These are phyloP conservation scores for Cantharis flavilabris DNA, from an alignment of 2,888 invertebrate genomes.

Conservation along the genomic window DNA sequence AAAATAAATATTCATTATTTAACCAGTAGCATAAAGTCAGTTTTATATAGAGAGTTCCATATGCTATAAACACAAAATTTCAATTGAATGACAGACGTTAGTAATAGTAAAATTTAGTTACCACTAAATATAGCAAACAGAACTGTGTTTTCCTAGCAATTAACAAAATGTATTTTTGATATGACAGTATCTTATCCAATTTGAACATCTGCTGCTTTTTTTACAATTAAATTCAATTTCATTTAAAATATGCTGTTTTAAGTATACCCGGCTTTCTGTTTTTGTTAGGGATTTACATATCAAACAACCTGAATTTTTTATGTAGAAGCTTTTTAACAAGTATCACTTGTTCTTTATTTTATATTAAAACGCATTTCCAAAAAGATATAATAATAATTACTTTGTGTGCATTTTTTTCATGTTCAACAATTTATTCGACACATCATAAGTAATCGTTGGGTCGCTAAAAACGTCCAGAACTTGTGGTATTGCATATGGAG, in stretches of 20 bases:
- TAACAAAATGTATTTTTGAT: conserved; percentile 47
- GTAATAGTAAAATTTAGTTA: conserved; percentile 43
- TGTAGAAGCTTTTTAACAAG: not conserved
- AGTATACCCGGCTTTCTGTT: not conserved
- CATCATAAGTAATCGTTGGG: conserved; percentile 36
- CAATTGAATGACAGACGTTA: conserved; percentile 42
- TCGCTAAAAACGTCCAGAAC: conserved; percentile 32
- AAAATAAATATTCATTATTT: conserved; percentile 48
- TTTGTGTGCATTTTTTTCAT: not conserved
- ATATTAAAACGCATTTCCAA: not conserved
- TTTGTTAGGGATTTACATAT: conserved; percentile 29
- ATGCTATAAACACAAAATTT: conserved; percentile 44
- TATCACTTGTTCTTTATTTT: not conserved
- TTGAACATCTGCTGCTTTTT: conserved; percentile 46
- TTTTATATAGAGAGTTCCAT: conserved; percentile 43
- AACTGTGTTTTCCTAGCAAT: conserved; percentile 49
- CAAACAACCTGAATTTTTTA: conserved; percentile 27
- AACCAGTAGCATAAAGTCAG: conserved; percentile 42
- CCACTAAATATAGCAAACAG: conserved; percentile 46
- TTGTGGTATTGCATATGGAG: conserved; percentile 42
- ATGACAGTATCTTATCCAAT: conserved; percentile 49
- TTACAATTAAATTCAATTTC: conserved; percentile 33
- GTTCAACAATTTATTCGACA: conserved; percentile 38
- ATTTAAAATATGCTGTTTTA: conserved; percentile 23
- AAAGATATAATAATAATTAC: not conserved